phyloP scores from a whole-genome alignment of 2,888 invertebrate species.

The Himalopsyche tibetana region DNA sequence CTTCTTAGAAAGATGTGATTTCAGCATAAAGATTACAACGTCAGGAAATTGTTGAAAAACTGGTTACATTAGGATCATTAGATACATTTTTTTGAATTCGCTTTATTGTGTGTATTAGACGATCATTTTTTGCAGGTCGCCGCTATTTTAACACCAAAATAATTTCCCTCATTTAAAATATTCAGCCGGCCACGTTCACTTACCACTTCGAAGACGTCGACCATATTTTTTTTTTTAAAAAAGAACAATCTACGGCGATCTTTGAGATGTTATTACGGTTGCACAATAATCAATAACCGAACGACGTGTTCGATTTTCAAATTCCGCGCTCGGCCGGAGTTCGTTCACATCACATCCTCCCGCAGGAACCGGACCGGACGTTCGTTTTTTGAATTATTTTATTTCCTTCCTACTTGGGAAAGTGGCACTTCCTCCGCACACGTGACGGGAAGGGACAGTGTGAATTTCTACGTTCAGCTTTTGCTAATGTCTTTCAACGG shows the following conservation, averaged over 20 bases:
- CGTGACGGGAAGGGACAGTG: neutral
- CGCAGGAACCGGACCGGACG: constrained; percentile 41
- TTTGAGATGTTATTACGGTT: constrained; percentile 22
- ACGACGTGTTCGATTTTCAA: constrained; percentile 41
- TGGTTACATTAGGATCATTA: neutral
- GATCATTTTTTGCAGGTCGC: constrained; percentile 17
- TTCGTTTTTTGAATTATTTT: constrained; percentile 42
- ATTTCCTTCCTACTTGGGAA: constrained; percentile 34
- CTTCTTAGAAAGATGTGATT: neutral
- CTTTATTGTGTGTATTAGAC: neutral
- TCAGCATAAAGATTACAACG: neutral
- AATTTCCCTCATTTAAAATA: constrained; percentile 14
- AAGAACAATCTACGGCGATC: constrained; percentile 23
- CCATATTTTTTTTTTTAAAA: too few relatives aligned
- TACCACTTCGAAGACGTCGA: constrained; percentile 1
- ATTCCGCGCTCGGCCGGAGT: constrained; percentile 8
- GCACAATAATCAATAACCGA: constrained; percentile 23
- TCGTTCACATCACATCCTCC: constrained; percentile 41
- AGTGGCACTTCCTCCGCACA: constrained; percentile 35
- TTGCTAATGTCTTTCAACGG: neutral
- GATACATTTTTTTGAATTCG: neutral
- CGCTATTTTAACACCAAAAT: constrained; percentile 35
- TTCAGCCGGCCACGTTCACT: constrained; percentile 16
- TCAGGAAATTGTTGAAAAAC: neutral
- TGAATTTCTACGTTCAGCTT: neutral